These are phyloP conservation scores for Phallusia fumigata DNA, from an alignment of 23 tunicate genomes.

Conservation along the genomic window DNA sequence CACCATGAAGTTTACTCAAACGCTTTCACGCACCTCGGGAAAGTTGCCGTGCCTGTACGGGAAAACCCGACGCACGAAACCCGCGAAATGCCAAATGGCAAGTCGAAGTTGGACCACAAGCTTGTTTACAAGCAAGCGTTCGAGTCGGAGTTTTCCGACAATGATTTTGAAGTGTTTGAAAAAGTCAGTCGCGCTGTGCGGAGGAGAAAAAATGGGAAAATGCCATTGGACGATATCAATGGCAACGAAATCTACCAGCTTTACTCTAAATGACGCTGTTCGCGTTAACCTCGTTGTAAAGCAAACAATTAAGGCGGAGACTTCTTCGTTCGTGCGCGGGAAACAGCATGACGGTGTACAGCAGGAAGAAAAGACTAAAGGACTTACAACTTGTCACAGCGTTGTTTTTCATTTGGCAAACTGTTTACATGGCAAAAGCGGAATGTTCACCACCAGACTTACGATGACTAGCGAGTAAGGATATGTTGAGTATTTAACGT, in stretches of 20 bases:
- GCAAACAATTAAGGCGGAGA: neutral
- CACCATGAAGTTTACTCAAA: conserved; percentile 8
- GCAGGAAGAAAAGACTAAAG: no score
- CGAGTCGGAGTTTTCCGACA: conserved; percentile 15
- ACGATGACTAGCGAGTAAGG: no score
- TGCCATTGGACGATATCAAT: neutral
- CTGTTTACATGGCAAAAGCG: no score
- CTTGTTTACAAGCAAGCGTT: neutral
- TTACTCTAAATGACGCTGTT: neutral
- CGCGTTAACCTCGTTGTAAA: neutral
- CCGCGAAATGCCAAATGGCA: neutral
- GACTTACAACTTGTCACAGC: no score
- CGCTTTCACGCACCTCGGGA: neutral
- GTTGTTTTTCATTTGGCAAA: no score
- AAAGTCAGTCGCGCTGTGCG: neutral
- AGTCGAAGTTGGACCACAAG: neutral
- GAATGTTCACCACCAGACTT: no score
- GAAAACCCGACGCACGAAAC: neutral
- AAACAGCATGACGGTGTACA: neutral
- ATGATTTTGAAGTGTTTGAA: neutral
- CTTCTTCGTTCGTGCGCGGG: neutral
- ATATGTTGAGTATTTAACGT: no score
- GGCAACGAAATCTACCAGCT: neutral
- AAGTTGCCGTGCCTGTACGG: neutral
- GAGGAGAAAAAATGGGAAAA: neutral